phyloP scores from a whole-genome alignment of 2,113 vertebrate species.

The Plecotus auritus region DNA sequence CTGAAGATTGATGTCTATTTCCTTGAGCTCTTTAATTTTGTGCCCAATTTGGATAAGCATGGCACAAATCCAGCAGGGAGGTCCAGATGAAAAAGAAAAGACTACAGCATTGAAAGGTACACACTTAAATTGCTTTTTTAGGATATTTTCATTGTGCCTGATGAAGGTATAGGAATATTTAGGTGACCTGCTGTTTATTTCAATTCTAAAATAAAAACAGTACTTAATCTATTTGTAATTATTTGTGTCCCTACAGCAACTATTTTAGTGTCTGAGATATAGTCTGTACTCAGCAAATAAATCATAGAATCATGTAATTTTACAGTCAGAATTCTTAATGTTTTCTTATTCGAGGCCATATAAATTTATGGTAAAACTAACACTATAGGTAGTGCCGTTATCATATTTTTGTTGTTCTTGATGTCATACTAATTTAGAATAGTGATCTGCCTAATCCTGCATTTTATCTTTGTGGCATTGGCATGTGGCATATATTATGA shows the following conservation, averaged over 20 bases:
- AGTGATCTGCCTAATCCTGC: neutral
- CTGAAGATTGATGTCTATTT: slow-evolving; percentile 85
- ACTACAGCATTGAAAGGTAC: slow-evolving; percentile 95
- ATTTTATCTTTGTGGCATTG: slow-evolving; percentile 37
- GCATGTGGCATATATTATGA: slow-evolving; percentile 1
- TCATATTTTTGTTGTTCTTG: neutral
- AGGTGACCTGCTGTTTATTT: slow-evolving; percentile 14
- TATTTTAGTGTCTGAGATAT: neutral
- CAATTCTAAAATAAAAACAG: slow-evolving; percentile 4
- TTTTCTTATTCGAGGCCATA: slow-evolving; percentile 31
- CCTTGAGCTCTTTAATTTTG: slow-evolving; percentile 78
- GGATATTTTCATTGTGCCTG: slow-evolving; percentile 7
- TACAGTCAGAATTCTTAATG: neutral
- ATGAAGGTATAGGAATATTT: slow-evolving; percentile 32
- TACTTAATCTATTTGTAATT: slow-evolving; percentile 23
- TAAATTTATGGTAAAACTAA: slow-evolving; percentile 27
- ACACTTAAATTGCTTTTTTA: slow-evolving; percentile 63
- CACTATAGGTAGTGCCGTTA: neutral
- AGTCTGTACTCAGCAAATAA: slow-evolving; percentile 6
- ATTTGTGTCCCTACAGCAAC: neutral
- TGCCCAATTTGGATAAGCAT: slow-evolving; percentile 86
- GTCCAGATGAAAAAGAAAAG: slow-evolving; percentile 95
- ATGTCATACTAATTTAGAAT: neutral
- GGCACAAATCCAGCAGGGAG: slow-evolving; percentile 90
- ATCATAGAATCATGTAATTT: slow-evolving; percentile 30